Conservation (phyloP, 1,140 invertebrate species). For the Camponotus vicinus region DNA sequence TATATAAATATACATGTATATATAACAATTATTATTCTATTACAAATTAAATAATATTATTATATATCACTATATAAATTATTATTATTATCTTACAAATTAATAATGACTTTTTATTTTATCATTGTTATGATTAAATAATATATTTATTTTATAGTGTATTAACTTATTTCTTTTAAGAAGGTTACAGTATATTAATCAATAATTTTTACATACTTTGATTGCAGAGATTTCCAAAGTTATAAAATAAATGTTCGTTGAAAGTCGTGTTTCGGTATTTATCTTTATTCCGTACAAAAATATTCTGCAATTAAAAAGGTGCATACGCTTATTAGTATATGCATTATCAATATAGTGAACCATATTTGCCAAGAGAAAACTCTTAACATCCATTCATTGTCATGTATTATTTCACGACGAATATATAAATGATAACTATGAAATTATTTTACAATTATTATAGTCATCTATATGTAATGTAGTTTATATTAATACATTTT, state of each 20-base stretch:
- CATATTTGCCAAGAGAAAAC: conserved; percentile 20
- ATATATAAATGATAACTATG: conserved; percentile 5
- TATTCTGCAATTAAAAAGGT: not conserved
- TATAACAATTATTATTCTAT: conserved; percentile 64
- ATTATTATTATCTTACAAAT: not conserved
- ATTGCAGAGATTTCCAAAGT: conserved; percentile 13
- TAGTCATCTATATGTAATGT: not conserved
- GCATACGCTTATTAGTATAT: not conserved
- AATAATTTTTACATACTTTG: not conserved
- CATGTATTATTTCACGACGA: not conserved
- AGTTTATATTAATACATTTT: conserved; percentile 7
- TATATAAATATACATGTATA: too few species aligned
- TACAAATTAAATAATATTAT: not conserved
- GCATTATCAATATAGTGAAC: not conserved
- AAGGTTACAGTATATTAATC: too few species aligned
- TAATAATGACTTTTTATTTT: not conserved
- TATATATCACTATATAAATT: too few species aligned
- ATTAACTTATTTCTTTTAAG: too few species aligned
- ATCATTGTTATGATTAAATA: not conserved
- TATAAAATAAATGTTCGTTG: conserved; percentile 16
- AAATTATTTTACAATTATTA: conserved; percentile 22
- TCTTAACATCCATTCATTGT: not conserved
- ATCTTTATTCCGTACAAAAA: not conserved
- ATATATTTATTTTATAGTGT: not conserved
- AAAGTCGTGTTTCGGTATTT: not conserved